Percentiles rank a stretch among this genome's conserved stretches.
Conservation (phyloP, 2,888 invertebrate genomes). For the Pachliopta kotzebuea region DNA sequence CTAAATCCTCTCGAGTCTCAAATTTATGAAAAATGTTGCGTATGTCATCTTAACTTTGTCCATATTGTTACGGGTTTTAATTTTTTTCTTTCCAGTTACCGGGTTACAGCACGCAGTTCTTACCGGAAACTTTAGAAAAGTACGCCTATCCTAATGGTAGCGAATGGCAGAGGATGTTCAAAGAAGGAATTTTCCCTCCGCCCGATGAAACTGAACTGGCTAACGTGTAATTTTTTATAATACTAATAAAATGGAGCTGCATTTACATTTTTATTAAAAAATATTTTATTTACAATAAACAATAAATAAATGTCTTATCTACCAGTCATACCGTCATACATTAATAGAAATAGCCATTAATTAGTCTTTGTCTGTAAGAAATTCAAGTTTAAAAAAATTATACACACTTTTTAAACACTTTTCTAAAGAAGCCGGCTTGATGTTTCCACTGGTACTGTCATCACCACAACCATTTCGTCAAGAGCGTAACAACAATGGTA, state of each 20-base stretch:
- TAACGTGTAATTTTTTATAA: slow-evolving; percentile 42
- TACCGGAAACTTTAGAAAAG: slow-evolving; percentile 82
- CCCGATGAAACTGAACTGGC: slow-evolving; percentile 72
- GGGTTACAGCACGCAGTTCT: slow-evolving; percentile 92
- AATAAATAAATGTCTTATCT: slow-evolving; percentile 1
- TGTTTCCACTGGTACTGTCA: too few species aligned
- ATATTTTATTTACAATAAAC: neutral
- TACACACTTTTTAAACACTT: too few species aligned
- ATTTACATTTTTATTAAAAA: neutral
- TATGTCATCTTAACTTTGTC: too few species aligned
- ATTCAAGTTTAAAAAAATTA: too few species aligned
- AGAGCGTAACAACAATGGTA: too few species aligned
- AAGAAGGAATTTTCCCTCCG: slow-evolving; percentile 78
- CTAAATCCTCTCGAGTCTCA: too few species aligned
- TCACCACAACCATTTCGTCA: too few species aligned
- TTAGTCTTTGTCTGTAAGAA: too few species aligned
- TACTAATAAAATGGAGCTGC: slow-evolving; percentile 1
- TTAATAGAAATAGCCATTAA: neutral
- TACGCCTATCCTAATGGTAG: slow-evolving; percentile 89
- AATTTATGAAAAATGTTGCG: too few species aligned
- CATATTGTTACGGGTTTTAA: too few species aligned
- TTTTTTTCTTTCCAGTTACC: slow-evolving; percentile 74
- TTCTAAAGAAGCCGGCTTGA: too few species aligned
- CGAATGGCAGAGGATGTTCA: slow-evolving; percentile 86
- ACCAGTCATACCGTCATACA: slow-evolving; percentile 14